phyloP scores from a whole-genome alignment of 1,140 invertebrate genomes.

The Papilio polyxenes region DNA sequence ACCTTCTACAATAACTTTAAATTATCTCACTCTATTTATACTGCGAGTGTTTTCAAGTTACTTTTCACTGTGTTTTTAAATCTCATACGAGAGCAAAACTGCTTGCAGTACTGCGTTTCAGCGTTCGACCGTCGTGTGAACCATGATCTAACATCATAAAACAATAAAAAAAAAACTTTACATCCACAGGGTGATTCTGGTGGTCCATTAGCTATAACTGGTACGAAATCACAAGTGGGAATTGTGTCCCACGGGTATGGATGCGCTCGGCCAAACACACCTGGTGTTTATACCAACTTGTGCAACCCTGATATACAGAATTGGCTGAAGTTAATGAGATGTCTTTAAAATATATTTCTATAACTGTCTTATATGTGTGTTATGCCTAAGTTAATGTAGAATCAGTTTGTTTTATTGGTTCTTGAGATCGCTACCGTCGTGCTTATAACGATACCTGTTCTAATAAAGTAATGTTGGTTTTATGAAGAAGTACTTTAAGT shows the following conservation, averaged over 20 bases:
- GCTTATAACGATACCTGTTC: neutral
- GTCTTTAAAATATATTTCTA: constrained; percentile 44
- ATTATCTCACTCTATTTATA: neutral
- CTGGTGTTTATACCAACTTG: constrained; percentile 57
- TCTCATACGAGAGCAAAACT: neutral
- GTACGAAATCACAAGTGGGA: constrained; percentile 46
- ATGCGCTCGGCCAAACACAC: constrained; percentile 54
- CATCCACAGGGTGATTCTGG: constrained; percentile 61
- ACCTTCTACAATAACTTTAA: neutral
- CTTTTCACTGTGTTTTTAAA: neutral
- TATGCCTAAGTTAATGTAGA: neutral
- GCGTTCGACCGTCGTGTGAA: neutral
- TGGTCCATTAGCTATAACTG: constrained; percentile 51
- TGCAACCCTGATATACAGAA: constrained; percentile 38
- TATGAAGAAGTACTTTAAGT: too few species aligned
- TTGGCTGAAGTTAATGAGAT: constrained; percentile 47
- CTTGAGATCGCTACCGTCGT: neutral
- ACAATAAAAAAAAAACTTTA: neutral
- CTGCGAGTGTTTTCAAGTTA: neutral
- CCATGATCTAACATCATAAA: too few species aligned
- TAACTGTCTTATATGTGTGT: neutral
- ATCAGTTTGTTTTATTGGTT: neutral
- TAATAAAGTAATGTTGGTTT: too few species aligned
- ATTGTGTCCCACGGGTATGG: constrained; percentile 57
- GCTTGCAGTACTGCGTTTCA: neutral